Evolutionary conservation across 2,113 vertebrate genomes (phyloP).

Genomic region (Psephotus haematonotus): DNA sequence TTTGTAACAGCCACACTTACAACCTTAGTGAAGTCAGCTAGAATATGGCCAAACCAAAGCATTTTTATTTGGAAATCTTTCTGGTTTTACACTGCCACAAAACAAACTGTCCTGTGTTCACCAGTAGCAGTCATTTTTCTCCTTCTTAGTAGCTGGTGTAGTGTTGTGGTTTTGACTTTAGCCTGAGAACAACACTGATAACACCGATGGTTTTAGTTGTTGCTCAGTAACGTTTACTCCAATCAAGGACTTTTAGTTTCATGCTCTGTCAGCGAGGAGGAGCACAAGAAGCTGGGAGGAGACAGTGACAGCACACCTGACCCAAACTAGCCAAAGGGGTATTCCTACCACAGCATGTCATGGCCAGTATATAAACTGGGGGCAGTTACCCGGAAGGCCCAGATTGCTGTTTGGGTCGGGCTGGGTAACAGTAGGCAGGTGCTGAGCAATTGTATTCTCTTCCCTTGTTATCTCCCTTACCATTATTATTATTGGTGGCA

Average conservation of each 20-base stretch:
- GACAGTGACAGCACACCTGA: background rate
- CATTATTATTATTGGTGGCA: background rate
- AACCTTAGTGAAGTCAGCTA: background rate
- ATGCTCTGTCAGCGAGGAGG: background rate
- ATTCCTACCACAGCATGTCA: background rate
- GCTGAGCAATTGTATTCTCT: background rate
- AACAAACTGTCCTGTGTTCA: background rate
- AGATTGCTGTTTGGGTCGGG: background rate
- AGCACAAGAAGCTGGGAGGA: background rate
- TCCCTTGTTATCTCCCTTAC: background rate
- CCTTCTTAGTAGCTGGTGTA: background rate
- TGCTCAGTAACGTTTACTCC: background rate
- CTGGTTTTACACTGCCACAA: background rate
- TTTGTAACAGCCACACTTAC: fast-evolving
- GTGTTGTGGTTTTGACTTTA: background rate
- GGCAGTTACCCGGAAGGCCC: background rate
- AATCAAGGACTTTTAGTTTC: background rate
- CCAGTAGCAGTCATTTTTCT: background rate
- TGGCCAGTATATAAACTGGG: background rate
- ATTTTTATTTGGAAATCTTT: background rate
- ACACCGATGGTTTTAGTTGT: background rate
- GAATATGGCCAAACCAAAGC: background rate
- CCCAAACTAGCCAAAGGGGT: background rate
- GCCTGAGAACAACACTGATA: background rate
- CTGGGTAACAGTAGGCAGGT: background rate